Conservation (phyloP, 2,113 vertebrate genomes). For the Phyllostomus hastatus region DNA sequence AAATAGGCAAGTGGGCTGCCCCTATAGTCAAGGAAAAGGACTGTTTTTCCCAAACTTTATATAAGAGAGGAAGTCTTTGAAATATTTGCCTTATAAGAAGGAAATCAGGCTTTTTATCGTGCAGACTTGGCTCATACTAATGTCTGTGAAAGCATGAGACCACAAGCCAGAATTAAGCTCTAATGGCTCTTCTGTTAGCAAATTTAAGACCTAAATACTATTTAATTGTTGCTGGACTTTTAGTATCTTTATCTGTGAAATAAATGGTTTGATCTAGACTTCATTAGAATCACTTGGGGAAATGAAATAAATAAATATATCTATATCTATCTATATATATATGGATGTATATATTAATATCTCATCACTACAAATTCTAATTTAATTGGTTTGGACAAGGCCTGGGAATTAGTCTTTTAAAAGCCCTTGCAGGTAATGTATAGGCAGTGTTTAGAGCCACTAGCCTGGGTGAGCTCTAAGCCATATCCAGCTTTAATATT, state of each 20-base stretch:
- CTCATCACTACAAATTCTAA: neutral
- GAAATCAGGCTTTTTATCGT: neutral
- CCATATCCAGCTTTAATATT: neutral
- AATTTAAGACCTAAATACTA: neutral
- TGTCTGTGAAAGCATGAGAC: neutral
- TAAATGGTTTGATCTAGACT: neutral
- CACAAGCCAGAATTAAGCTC: neutral
- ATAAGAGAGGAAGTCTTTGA: neutral
- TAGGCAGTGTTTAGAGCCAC: neutral
- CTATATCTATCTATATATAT: too few relatives aligned
- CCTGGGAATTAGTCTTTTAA: neutral
- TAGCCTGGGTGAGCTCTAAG: neutral
- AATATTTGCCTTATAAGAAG: neutral
- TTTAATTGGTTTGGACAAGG: neutral
- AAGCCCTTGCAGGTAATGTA: neutral
- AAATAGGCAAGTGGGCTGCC: neutral
- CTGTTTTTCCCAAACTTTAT: neutral
- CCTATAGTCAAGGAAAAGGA: neutral
- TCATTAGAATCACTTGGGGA: neutral
- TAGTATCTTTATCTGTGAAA: neutral
- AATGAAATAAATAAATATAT: neutral
- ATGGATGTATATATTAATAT: neutral
- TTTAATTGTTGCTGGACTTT: neutral
- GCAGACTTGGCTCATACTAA: neutral
- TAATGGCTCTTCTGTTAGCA: neutral